These are phyloP conservation scores for Merodon equestris DNA, from an alignment of 2,888 invertebrate genomes.

Conservation along the genomic window DNA sequence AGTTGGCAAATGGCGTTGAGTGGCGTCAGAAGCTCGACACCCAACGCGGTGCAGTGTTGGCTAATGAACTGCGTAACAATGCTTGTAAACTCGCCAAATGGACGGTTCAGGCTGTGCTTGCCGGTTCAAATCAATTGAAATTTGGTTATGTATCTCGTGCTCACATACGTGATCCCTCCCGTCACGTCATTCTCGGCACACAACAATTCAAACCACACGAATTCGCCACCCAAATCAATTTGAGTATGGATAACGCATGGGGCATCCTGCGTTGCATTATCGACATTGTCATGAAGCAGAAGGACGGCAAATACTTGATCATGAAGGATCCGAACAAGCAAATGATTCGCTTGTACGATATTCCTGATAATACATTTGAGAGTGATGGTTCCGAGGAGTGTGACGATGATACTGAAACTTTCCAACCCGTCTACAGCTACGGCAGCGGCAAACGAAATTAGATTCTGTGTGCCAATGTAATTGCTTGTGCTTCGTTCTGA, in stretches of 20 bases:
- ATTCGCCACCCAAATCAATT: conserved; percentile 98
- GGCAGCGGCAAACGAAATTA: conserved; percentile 64
- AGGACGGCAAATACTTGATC: conserved; percentile 97
- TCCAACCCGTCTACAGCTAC: conserved; percentile 77
- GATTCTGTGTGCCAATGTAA: conserved; percentile 9
- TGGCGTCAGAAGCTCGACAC: conserved; percentile 99
- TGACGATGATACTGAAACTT: conserved; percentile 78
- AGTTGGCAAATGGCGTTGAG: conserved; percentile 96
- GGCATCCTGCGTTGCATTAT: conserved; percentile 98
- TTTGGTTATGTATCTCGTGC: conserved; percentile 99
- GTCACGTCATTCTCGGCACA: conserved; percentile 97
- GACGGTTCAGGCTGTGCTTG: conserved; percentile 96
- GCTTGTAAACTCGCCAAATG: conserved; percentile 99
- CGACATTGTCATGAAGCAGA: conserved; percentile 97
- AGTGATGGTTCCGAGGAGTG: conserved; percentile 92
- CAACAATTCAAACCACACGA: conserved; percentile 99
- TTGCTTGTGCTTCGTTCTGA: too few species aligned
- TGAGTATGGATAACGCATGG: conserved; percentile 99
- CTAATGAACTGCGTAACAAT: conserved; percentile 98
- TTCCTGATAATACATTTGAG: conserved; percentile 99
- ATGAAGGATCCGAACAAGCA: conserved; percentile 99
- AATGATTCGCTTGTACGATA: conserved; percentile 97
- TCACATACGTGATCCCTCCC: conserved; percentile 94
- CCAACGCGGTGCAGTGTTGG: conserved; percentile 98
- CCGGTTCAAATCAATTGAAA: conserved; percentile 98